phyloP scores from a whole-genome alignment of 2,113 vertebrate species.

The Hyaena hyaena region DNA sequence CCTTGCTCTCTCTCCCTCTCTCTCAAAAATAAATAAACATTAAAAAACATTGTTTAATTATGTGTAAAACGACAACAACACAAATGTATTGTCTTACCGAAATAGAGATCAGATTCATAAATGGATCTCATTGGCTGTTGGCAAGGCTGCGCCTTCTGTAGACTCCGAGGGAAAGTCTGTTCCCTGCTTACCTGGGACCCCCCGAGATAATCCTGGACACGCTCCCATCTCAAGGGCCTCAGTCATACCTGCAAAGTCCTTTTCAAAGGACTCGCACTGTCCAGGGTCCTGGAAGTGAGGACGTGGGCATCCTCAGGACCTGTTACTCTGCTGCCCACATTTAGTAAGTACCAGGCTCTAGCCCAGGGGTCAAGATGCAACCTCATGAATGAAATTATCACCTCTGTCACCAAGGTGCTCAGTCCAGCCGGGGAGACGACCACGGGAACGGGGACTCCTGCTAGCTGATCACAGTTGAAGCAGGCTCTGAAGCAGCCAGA shows the following conservation, averaged over 20 bases:
- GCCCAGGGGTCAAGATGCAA: not conserved
- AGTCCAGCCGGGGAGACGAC: not conserved
- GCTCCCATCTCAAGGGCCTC: too few species aligned
- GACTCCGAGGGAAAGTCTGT: fast-evolving
- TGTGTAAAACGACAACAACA: not conserved
- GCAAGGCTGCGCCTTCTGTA: not conserved
- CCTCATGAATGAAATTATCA: not conserved
- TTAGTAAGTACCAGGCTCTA: not conserved
- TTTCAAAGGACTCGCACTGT: not conserved
- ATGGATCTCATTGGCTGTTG: not conserved
- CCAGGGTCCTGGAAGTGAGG: not conserved
- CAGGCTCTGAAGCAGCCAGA: not conserved
- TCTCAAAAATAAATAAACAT: too few species aligned
- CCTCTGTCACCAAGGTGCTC: not conserved
- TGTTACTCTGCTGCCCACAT: not conserved
- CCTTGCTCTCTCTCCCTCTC: too few species aligned
- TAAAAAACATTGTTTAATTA: too few species aligned
- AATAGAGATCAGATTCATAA: not conserved
- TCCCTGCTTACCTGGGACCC: not conserved
- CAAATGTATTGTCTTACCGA: not conserved
- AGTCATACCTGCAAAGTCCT: not conserved
- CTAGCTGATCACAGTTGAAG: not conserved
- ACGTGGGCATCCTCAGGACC: not conserved
- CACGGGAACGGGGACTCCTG: fast-evolving
- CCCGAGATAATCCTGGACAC: too few species aligned